Conservation (phyloP, 2,113 vertebrate genomes). For the Thryonomys swinderianus region DNA sequence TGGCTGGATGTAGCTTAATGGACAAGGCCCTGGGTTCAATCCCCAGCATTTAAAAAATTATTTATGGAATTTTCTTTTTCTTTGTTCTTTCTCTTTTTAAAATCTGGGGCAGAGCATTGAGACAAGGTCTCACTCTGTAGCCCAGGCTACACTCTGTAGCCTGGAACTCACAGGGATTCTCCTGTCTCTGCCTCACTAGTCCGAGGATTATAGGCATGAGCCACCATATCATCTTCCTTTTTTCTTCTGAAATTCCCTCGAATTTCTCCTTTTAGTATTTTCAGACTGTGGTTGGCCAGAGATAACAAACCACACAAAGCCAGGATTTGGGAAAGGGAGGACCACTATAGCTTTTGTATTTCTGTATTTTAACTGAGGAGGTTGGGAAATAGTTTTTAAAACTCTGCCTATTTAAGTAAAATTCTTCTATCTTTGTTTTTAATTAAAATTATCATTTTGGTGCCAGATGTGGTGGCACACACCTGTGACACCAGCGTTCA, state of each 20-base stretch:
- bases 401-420: background rate
- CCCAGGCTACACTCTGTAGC: background rate
- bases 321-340: too few species aligned
- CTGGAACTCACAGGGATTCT: background rate
- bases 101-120: background rate
- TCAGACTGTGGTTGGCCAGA: background rate
- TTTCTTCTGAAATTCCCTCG: background rate
- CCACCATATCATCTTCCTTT: background rate
- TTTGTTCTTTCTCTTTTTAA: background rate
- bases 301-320: background rate
- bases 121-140: background rate
- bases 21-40: background rate
- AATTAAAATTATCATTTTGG: background rate
- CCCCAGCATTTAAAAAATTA: background rate
- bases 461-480: background rate
- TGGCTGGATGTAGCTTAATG: background rate
- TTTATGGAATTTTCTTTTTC: background rate
- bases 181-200: background rate
- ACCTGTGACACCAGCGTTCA: background rate
- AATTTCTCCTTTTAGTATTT: background rate
- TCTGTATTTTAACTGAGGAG: background rate
- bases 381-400: conserved; percentile 22
- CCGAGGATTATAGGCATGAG: background rate
- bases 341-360: background rate
- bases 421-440: background rate